phyloP scores from a whole-genome alignment of 2,888 invertebrate species.

The Erebia epiphron region DNA sequence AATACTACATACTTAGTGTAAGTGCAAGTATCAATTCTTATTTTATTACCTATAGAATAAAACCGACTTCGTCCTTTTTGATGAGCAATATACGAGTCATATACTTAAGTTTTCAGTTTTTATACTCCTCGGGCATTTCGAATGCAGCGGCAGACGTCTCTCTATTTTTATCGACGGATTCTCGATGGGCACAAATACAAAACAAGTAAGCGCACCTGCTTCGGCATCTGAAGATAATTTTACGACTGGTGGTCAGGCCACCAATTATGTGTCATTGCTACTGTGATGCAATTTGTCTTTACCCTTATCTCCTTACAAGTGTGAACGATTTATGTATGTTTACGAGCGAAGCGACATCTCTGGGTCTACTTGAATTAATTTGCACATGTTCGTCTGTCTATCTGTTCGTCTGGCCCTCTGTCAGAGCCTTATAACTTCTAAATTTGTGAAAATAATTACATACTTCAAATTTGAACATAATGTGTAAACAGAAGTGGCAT shows the following conservation, averaged over 20 bases:
- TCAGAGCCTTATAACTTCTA: too few species aligned
- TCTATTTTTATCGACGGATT: conserved; percentile 40
- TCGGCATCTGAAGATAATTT: conserved; percentile 58
- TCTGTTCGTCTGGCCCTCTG: too few species aligned
- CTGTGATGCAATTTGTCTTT: conserved; percentile 48
- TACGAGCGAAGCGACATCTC: too few species aligned
- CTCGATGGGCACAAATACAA: conserved; percentile 44
- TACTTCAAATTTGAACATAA: too few species aligned
- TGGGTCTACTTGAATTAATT: too few species aligned
- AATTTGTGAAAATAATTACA: too few species aligned
- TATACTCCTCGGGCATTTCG: neutral
- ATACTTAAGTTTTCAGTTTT: conserved; percentile 9
- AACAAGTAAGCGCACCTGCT: conserved; percentile 59
- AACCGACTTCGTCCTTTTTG: conserved; percentile 7
- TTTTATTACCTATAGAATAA: conserved; percentile 9
- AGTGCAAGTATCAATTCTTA: neutral
- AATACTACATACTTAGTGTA: too few species aligned
- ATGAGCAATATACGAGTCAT: conserved; percentile 10
- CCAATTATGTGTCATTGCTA: conserved; percentile 58
- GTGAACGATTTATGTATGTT: neutral
- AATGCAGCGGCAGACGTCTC: conserved; percentile 8
- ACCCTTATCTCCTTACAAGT: conserved; percentile 25
- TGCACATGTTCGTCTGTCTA: too few species aligned
- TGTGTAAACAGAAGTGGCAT: too few species aligned
- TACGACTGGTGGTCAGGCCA: conserved; percentile 53